Base-by-base conservation (phyloP, 1,140 invertebrate species). In the Bombus picipes region DNA sequence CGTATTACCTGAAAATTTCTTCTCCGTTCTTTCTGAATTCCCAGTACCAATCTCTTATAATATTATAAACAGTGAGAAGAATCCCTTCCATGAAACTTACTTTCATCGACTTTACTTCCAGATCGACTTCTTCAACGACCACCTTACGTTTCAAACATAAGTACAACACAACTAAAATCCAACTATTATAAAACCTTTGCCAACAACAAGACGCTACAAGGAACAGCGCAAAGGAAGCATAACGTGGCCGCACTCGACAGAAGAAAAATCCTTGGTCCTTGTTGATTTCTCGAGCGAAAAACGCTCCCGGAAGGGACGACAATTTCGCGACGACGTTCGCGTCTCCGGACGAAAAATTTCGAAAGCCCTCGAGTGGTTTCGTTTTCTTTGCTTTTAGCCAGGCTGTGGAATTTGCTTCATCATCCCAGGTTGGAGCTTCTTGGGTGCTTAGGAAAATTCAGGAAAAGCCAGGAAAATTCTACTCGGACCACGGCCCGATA, bases 321-420 rank as follows among this genome's bases (percentile, higher is more conserved):
- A 53, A 53, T 22, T 53, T 53, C 6, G 47, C 47, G 18, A 18
- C 47, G 47, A 53, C 6, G 47, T 6, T 22, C 80, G 37, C 47
- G 43, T 34, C 25, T 39, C 10, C 18, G 10, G 28, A 32, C 37
- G 72, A 85, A 74, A 81, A 85, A 74, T 85, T 57, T 85, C 70
- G 71, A 81, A 85, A 85, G 78, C 71, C 59, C 78, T 81, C 83
- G 59, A 85, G 65, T 39, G 3, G 43, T 37, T 65, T 82, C 62
- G 72, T 13, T 18, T 74, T 66, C 22, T 47, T 68, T 66, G 59
- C 79, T 79, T 72, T 79, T 13, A 62, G 18, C 75, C n/a, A 22
- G 22, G 22, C 8, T 22, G 53, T n/a, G 18, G n/a, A 72, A 62
- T 47, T 47, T 43, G 43, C 73, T 72, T 86, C 80, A n/a, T 83